Evolutionary conservation across 2,113 vertebrate genomes (phyloP), one percentile per base, ranked within the genome.

Genomic region (Chrysemys picta): DNA sequence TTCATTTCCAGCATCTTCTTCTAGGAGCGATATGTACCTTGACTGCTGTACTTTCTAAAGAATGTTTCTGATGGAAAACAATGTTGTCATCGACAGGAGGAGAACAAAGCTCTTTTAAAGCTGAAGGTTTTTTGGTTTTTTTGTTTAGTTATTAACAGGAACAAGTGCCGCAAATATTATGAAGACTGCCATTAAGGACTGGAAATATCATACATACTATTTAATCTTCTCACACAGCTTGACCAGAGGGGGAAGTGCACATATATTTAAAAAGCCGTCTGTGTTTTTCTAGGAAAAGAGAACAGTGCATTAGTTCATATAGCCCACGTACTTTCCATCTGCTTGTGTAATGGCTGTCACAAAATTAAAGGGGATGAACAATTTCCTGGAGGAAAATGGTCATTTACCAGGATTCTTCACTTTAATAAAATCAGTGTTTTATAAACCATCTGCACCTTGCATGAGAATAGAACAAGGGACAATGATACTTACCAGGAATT

Each of bases 211-310:
- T 98, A 99, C 98, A 0, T 97, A 99, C 98, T 69, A 53, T 95
- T 98, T 90, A 45, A 98, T 98, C 96, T 97, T 95, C 94, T 97
- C 93, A 69, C 98, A 98, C 80, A 98, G 96, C 85, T 95, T 96
- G 90, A 79, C 80, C 97, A 98, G 93, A 91, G 94, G 88, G 24
- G 98, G 98, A 94, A 98, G 95, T 1, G 96, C 91, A 94, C 98
- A 99, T 76, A 98, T 35, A 83, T 45, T 85, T 35, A 91, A 94
- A 87, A 94, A 75, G 2, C 89, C 89, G 84, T 25, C 50, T 27
- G 92, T 59, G 38, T 82, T 94, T 90, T 97, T 95, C 98, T 99
- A 95, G 49, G 49, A 90, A 62, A 89, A 95, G 45, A 93, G 95
- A 93, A 95, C 1, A 87, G 62, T 91, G 13, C 19, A 52, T 97